A percentile compares a stretch with the other conserved stretches of the same genome.
Conservation (phyloP, 2,888 invertebrate genomes). For the Acleris emargana region DNA sequence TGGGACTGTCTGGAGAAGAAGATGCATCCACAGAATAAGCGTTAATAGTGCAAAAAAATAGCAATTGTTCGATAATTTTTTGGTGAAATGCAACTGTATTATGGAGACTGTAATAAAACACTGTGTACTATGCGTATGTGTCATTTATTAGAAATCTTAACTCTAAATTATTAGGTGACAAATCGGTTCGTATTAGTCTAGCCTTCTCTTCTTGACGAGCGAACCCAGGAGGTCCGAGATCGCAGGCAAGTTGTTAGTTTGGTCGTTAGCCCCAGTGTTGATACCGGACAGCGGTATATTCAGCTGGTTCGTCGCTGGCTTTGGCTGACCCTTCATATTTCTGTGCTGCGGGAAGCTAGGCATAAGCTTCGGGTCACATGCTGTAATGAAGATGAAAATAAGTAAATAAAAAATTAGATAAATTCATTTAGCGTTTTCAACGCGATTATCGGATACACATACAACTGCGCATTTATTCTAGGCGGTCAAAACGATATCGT, state of each 20-base stretch:
- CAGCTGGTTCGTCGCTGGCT: conserved; percentile 65
- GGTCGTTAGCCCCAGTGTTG: conserved; percentile 86
- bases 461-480: too few species aligned
- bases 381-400: conserved; percentile 78
- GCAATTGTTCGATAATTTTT: conserved; percentile 46
- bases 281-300: conserved; percentile 74
- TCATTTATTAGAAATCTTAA: conserved; percentile 41
- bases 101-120: conserved; percentile 49
- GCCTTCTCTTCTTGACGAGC: conserved; percentile 90
- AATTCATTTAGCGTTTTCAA: background rate
- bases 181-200: conserved; percentile 81
- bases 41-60: conserved; percentile 43
- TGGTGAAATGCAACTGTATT: conserved; percentile 43
- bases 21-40: conserved; percentile 71
- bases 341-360: conserved; percentile 98
- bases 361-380: conserved; percentile 98
- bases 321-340: conserved; percentile 87
- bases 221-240: conserved; percentile 93
- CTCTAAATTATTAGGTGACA: conserved; percentile 40
- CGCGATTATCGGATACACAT: too few species aligned
- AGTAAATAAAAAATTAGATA: too few species aligned
- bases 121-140: conserved; percentile 39
- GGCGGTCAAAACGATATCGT: too few species aligned
- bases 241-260: conserved; percentile 89
- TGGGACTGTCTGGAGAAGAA: conserved; percentile 74